phyloP scores from a whole-genome alignment of 2,113 vertebrate species.

The Rhynchomys soricoides region DNA sequence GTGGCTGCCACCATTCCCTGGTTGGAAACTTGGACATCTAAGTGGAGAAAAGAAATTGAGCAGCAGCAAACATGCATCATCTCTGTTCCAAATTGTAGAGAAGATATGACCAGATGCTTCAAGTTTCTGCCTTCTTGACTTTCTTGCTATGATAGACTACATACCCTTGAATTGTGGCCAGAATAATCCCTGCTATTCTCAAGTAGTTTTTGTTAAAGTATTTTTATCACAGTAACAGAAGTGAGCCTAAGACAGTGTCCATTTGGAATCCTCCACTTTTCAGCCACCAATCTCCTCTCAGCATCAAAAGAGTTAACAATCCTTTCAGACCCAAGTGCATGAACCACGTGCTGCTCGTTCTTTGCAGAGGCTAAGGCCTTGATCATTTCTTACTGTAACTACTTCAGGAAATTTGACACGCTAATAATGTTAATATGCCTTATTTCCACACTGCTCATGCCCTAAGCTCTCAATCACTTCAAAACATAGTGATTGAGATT shows the following conservation, averaged over 20 bases:
- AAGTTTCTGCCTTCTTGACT: background rate
- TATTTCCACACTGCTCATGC: slow-evolving; percentile 80
- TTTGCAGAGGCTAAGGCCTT: slow-evolving; percentile 72
- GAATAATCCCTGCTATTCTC: background rate
- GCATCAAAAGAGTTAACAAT: slow-evolving; percentile 72
- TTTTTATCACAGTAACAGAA: background rate
- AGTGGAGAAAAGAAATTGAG: background rate
- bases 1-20: background rate
- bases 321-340: slow-evolving; percentile 56
- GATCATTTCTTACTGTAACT: slow-evolving; percentile 82
- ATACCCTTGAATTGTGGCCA: background rate
- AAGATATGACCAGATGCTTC: no score
- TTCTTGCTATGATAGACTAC: background rate
- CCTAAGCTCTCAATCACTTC: slow-evolving; percentile 83
- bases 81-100: background rate
- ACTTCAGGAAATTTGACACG: slow-evolving; percentile 81
- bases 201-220: background rate
- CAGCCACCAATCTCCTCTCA: slow-evolving; percentile 8
- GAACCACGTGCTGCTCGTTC: background rate
- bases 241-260: background rate
- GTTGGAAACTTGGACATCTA: background rate
- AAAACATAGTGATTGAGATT: slow-evolving; percentile 72
- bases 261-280: background rate
- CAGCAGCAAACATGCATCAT: background rate
- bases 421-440: slow-evolving; percentile 84